Percentiles rank a stretch among this genome's conserved stretches.
These are phyloP conservation scores for Aphelenchoides bicaudatus DNA, from an alignment of 2,888 invertebrate genomes.

Conservation along the genomic window DNA sequence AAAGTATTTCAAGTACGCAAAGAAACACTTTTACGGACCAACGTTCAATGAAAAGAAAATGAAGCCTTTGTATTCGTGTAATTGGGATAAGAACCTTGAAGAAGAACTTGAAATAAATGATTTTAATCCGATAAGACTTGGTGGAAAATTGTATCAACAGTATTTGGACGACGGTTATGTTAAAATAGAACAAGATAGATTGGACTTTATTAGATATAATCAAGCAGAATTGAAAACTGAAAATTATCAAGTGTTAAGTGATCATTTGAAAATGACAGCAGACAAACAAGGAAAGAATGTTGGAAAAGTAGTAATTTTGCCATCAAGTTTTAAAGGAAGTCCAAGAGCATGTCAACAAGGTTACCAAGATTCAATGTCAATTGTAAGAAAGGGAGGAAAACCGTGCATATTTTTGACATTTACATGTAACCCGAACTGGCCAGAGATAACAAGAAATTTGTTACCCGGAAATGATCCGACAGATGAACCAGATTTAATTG, in stretches of 20 bases:
- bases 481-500: slow-evolving; percentile 6
- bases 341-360: slow-evolving; percentile 23
- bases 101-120: background rate
- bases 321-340: slow-evolving; percentile 29
- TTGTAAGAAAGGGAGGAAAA: slow-evolving; percentile 40
- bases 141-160: slow-evolving; percentile 25
- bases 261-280: slow-evolving; percentile 24
- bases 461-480: slow-evolving; percentile 17
- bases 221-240: slow-evolving; percentile 25
- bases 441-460: slow-evolving; percentile 43
- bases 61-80: background rate
- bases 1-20: background rate
- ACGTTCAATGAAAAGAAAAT: background rate
- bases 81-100: background rate
- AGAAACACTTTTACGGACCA: background rate
- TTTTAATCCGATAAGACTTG: slow-evolving; percentile 25
- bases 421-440: slow-evolving; percentile 59
- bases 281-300: slow-evolving; percentile 24
- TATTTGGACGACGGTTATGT: slow-evolving; percentile 26
- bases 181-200: slow-evolving; percentile 25
- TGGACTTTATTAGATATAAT: slow-evolving; percentile 19
- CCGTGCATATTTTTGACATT: slow-evolving; percentile 53
- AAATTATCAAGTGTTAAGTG: slow-evolving; percentile 19
- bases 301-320: slow-evolving; percentile 21
- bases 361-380: slow-evolving; percentile 46